Evolutionary conservation across 2,888 invertebrate genomes (phyloP).

Genomic region (Dilophus febrilis): DNA sequence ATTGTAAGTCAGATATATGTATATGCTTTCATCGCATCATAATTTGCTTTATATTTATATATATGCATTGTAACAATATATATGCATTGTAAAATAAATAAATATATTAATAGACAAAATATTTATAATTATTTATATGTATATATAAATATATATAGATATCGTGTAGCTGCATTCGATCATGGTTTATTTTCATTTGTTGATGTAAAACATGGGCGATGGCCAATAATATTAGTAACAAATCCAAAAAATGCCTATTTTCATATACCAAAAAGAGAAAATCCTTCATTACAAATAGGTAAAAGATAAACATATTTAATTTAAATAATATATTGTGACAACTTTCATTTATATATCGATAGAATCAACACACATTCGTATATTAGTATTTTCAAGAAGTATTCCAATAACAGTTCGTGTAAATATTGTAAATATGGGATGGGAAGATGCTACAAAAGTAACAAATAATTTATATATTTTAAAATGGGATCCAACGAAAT

Average conservation of each 20-base stretch:
- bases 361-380: conserved; percentile 63
- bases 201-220: conserved; percentile 55
- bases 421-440: conserved; percentile 44
- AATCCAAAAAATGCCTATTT: conserved; percentile 80
- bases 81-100: not conserved
- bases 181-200: conserved; percentile 75
- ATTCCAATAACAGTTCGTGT: conserved; percentile 44
- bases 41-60: not conserved
- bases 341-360: conserved; percentile 17
- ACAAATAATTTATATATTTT: conserved; percentile 55
- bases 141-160: no score
- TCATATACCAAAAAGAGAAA: conserved; percentile 55
- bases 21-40: conserved; percentile 1
- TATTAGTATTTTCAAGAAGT: conserved; percentile 51
- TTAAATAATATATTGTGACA: not conserved
- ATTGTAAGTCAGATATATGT: conserved; percentile 42
- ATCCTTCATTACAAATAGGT: conserved; percentile 21
- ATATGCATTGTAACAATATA: not conserved
- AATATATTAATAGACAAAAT: not conserved
- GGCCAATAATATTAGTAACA: conserved; percentile 71
- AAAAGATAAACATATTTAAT: not conserved
- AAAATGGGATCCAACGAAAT: conserved; percentile 53
- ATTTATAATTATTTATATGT: conserved; percentile 1
- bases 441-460: conserved; percentile 42
- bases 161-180: conserved; percentile 68